A percentile compares a stretch with the other conserved stretches of the same genome.
phyloP scores from a whole-genome alignment of 2,113 vertebrate genomes.

The Crocuta crocuta region DNA sequence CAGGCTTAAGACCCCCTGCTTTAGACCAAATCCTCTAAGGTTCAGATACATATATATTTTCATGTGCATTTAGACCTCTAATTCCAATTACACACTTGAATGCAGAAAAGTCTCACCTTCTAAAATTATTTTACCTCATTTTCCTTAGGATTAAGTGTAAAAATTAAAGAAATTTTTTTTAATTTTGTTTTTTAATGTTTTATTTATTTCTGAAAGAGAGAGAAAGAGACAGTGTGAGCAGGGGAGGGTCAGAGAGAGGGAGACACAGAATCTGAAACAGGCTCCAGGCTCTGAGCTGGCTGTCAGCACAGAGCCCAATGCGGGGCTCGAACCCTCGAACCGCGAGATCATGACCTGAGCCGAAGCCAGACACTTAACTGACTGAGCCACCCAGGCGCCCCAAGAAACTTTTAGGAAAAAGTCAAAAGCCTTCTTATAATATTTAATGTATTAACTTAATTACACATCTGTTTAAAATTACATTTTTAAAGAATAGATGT shows the following conservation, averaged over 20 bases:
- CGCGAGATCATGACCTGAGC: no score
- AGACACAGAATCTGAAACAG: no score
- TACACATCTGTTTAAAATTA: neutral
- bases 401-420: neutral
- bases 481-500: neutral
- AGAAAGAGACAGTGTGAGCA: no score
- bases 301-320: no score
- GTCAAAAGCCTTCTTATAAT: neutral
- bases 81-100: neutral
- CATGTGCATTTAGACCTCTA: neutral
- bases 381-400: no score
- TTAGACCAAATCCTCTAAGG: neutral
- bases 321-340: no score
- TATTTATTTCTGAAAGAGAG: no score
- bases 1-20: neutral
- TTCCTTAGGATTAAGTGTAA: neutral
- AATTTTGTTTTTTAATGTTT: no score
- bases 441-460: neutral
- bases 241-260: no score
- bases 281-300: no score
- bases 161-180: neutral
- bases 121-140: neutral
- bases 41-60: neutral
- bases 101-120: neutral
- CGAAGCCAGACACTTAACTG: no score